phyloP scores from a whole-genome alignment of 2,888 invertebrate genomes.

The Didymodactylos carnosus region DNA sequence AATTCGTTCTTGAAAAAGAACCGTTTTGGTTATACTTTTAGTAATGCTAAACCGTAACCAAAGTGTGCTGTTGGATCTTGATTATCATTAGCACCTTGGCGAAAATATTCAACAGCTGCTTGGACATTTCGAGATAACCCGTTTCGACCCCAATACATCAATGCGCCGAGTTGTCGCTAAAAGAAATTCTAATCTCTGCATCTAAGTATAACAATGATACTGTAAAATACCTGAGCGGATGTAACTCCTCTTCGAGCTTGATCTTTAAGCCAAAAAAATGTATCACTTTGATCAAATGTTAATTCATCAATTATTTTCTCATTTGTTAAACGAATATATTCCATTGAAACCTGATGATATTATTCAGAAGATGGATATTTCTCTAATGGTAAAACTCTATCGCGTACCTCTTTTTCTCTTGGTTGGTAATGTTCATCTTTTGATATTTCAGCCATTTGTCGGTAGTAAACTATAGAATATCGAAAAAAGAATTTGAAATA shows the following conservation, averaged over 20 bases:
- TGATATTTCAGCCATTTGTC: conserved; percentile 25
- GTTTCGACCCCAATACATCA: conserved; percentile 26
- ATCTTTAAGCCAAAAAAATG: conserved; percentile 29
- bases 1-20: not conserved
- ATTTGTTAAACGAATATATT: conserved; percentile 27
- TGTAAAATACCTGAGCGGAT: conserved; percentile 24
- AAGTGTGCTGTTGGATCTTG: conserved; percentile 26
- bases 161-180: not conserved
- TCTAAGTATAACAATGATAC: not conserved
- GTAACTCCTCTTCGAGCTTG: conserved; percentile 29
- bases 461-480: conserved; percentile 23
- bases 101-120: conserved; percentile 25
- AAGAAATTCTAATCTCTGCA: not conserved
- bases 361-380: conserved; percentile 20
- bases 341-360: conserved; percentile 24
- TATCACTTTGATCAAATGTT: conserved; percentile 29
- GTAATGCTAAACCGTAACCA: conserved; percentile 27
- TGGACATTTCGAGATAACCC: conserved; percentile 28
- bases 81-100: conserved; percentile 24
- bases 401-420: conserved; percentile 13
- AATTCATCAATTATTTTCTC: conserved; percentile 22
- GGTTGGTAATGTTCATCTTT: conserved; percentile 18
- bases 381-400: conserved; percentile 23
- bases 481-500: not conserved
- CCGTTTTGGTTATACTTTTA: conserved; percentile 21